Percentiles rank a stretch among this genome's conserved stretches.
These are phyloP conservation scores for Pongo pygmaeus DNA, from an alignment of 2,113 vertebrate genomes.

Conservation along the genomic window DNA sequence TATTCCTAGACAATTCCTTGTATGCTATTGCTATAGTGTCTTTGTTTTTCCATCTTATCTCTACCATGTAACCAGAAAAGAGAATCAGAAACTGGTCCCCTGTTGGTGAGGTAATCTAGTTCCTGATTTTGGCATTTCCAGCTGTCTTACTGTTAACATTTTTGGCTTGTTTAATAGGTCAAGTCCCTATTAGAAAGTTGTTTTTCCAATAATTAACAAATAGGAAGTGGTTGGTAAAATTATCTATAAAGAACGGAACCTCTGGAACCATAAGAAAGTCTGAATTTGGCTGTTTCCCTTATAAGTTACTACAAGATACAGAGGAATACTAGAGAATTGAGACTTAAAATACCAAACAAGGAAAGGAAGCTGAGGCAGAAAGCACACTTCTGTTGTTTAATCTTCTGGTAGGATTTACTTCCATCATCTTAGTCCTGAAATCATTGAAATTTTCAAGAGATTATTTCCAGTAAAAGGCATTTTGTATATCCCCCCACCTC, in stretches of 20 bases:
- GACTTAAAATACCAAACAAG: neutral
- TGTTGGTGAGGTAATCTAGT: neutral
- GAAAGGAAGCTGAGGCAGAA: neutral
- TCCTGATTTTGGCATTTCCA: neutral
- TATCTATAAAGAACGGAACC: neutral
- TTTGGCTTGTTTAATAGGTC: neutral
- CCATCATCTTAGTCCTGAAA: neutral
- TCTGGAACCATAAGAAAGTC: neutral
- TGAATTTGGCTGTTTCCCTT: neutral
- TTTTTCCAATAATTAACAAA: neutral
- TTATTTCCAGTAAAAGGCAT: neutral
- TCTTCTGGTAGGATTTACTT: neutral
- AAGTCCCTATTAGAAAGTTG: neutral
- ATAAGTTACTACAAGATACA: neutral
- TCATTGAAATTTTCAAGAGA: neutral
- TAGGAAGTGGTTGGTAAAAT: neutral
- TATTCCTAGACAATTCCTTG: neutral
- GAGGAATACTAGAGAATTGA: neutral
- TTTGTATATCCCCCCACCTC: neutral
- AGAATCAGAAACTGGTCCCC: neutral
- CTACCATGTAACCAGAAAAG: neutral
- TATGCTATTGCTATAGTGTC: neutral
- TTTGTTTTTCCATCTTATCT: neutral
- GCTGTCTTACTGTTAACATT: neutral
- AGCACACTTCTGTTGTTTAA: neutral